A percentile compares a stretch with the other conserved stretches of the same genome.
phyloP scores from a whole-genome alignment of 2,888 invertebrate genomes.

The Tenthredo notha region DNA sequence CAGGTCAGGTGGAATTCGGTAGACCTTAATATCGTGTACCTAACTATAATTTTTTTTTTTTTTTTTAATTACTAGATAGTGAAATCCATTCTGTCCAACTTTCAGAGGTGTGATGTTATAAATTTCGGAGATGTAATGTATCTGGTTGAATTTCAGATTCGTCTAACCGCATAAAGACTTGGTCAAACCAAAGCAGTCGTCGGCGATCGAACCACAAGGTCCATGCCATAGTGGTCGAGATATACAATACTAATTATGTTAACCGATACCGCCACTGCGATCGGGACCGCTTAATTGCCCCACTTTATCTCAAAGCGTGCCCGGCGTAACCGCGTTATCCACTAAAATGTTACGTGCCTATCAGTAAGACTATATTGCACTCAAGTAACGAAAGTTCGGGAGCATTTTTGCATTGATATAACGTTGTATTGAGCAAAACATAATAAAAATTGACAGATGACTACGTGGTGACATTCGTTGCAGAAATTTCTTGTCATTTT shows the following conservation, averaged over 20 bases:
- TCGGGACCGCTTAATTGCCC: neutral
- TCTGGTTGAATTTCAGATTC: neutral
- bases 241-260: slow-evolving; percentile 3
- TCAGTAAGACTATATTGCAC: neutral
- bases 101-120: too few species aligned
- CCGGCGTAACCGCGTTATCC: neutral
- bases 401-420: neutral
- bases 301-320: neutral
- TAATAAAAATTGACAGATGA: neutral
- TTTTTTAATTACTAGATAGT: neutral
- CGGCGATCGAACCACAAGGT: neutral
- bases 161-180: neutral
- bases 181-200: too few species aligned
- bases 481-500: neutral
- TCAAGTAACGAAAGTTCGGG: neutral
- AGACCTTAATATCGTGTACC: too few species aligned
- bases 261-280: neutral
- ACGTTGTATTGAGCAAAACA: neutral
- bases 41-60: too few species aligned
- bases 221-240: neutral
- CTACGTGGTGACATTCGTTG: neutral
- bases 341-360: neutral
- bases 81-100: neutral
- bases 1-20: too few species aligned
- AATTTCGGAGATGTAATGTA: neutral